Evolutionary conservation across 2,888 invertebrate species (phyloP), one percentile per base, ranked within the genome.

Genomic region (Brachyopa scutellaris): DNA sequence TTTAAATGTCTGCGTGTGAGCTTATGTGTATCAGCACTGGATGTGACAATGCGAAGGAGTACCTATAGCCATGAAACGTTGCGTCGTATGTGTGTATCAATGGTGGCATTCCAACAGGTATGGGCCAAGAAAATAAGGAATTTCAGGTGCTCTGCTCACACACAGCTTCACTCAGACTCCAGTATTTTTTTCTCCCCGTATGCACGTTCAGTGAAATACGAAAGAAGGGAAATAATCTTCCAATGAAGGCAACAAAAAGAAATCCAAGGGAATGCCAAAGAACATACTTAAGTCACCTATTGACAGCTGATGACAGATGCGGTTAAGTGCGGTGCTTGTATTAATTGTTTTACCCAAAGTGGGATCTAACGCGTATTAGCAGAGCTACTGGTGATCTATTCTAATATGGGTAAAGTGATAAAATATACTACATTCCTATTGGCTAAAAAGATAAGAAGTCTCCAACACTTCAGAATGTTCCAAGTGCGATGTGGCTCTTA

Each of bases 81-180:
- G n/a, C n/a, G n/a, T n/a, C n/a, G n/a, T n/a, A 73, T 72, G 67
- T 78, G 55, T 73, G 73, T 70, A 69, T 83, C 72, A 78, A 31
- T 53, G 47, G 17, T 72, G 72, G 73, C 78, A 83, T 83, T 73
- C 78, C 83, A 72, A 67, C 72, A 78, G 83, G 78, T 83, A 83
- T 77, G 59, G 72, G 57, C 82, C 70, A 82, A 77, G 77, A 72
- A 61, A 77, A 82, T 78, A 83, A 83, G 83, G 83, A 78, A 83
- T 78, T 83, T 72, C 77, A 77, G 82, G 77, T 82, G 82, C 26
- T n/a, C n/a, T n/a, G 26, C 82, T 47, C 57, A 61, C 77, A 66
- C 59, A 57, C 72, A 40, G 59, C 38, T 55, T 57, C 49, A 36
- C 49, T 69, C n/a, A 19, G 51, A 49, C 61, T 47, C 31, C 26